phyloP scores from a whole-genome alignment of 2,113 vertebrate species.

The Scytalopus superciliaris region DNA sequence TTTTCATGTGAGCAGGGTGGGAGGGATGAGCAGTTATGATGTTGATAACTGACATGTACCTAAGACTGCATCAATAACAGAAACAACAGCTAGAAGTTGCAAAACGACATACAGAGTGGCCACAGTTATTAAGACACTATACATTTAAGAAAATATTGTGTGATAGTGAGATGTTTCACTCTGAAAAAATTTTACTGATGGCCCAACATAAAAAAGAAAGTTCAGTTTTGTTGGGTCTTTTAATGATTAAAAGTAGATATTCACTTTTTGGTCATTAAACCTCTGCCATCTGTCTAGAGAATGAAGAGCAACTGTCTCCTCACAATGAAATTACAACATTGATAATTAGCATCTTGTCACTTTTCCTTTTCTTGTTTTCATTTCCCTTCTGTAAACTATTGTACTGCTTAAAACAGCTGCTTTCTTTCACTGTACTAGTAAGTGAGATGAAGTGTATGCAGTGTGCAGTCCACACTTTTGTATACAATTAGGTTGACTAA shows the following conservation, averaged over 20 bases:
- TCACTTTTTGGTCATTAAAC: neutral
- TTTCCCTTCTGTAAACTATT: neutral
- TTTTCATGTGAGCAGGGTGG: neutral
- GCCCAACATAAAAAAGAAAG: neutral
- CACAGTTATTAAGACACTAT: neutral
- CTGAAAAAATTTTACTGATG: neutral
- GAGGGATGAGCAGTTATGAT: neutral
- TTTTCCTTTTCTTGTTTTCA: neutral
- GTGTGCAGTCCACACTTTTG: neutral
- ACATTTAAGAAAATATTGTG: neutral
- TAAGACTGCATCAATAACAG: neutral
- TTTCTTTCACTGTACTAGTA: neutral
- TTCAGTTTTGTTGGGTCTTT: fast-evolving
- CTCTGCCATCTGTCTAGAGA: neutral
- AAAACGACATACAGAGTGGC: neutral
- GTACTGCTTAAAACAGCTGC: neutral
- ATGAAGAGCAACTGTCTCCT: neutral
- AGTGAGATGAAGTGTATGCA: neutral
- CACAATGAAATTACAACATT: neutral
- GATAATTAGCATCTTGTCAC: neutral
- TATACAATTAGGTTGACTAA: neutral
- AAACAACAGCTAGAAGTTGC: neutral
- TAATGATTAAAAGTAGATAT: neutral
- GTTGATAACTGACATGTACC: neutral
- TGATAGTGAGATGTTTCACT: neutral